These are phyloP conservation scores for Pogonocichla stellata DNA, from an alignment of 2,113 vertebrate genomes.

Conservation along the genomic window DNA sequence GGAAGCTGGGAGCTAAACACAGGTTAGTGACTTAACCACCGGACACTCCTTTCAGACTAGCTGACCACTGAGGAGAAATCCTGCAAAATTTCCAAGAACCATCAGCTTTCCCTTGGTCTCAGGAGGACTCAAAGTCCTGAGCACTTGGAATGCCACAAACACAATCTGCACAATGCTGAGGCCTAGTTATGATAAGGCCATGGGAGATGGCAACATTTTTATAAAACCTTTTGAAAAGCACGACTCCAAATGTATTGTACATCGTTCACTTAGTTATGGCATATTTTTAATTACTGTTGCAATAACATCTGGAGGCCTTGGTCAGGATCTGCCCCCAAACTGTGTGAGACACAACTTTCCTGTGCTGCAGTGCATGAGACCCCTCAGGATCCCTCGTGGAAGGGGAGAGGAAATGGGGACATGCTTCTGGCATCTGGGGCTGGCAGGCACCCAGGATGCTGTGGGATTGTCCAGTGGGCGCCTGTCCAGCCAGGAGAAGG, in stretches of 20 bases:
- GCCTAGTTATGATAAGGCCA: background rate
- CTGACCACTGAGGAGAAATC: background rate
- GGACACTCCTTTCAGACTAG: background rate
- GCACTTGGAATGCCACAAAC: background rate
- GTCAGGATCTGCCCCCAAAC: background rate
- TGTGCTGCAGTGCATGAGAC: background rate
- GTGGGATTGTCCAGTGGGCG: constrained; percentile 3
- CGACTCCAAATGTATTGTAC: background rate
- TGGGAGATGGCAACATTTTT: background rate
- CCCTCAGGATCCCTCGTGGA: background rate
- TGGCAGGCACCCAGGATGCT: constrained; percentile 23
- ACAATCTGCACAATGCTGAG: rapidly evolving
- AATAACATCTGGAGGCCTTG: constrained; percentile 27
- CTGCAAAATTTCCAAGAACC: background rate
- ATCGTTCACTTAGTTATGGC: background rate
- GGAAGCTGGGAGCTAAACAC: background rate
- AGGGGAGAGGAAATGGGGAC: constrained; percentile 41
- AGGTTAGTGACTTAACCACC: background rate
- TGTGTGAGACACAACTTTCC: background rate
- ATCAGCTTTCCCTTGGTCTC: background rate
- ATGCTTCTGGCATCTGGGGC: constrained; percentile 39
- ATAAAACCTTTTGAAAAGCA: background rate
- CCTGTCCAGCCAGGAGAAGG: constrained; percentile 12
- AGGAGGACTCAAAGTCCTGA: background rate
- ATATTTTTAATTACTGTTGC: background rate